Evolutionary conservation across 1,140 invertebrate genomes (phyloP).

Genomic region (Pogonognathellus flavescens): DNA sequence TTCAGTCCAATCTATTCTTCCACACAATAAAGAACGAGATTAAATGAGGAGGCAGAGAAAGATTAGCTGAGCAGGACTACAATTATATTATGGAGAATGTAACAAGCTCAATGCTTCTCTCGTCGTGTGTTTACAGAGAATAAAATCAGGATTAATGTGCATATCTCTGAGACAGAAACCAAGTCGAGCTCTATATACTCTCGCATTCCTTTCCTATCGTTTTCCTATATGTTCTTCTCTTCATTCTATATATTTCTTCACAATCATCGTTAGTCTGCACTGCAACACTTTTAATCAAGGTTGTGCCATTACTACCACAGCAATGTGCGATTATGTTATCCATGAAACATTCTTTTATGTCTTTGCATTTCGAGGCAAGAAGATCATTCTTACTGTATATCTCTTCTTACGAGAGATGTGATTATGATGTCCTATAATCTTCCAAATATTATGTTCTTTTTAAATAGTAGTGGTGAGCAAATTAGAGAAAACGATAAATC

Average conservation of each 20-base stretch:
- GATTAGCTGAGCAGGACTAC: constrained; percentile 29
- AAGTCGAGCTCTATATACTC: not conserved
- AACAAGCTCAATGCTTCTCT: constrained; percentile 18
- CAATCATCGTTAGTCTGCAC: not conserved
- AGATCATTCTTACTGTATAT: too few species aligned
- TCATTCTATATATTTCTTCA: not conserved
- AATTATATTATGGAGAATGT: constrained; percentile 34
- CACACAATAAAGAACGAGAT: constrained; percentile 45
- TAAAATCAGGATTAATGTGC: constrained; percentile 37
- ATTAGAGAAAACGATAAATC: too few species aligned
- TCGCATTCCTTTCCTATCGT: not conserved
- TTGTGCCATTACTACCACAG: too few species aligned
- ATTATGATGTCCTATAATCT: too few species aligned
- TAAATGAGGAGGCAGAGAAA: constrained; percentile 42
- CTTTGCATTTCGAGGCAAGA: too few species aligned
- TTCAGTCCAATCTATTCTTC: not conserved
- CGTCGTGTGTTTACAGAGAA: constrained; percentile 19
- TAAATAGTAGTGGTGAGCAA: too few species aligned
- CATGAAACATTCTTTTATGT: too few species aligned
- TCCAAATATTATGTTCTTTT: too few species aligned
- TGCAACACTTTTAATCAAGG: not conserved
- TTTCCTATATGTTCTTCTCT: not conserved
- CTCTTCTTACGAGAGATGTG: too few species aligned
- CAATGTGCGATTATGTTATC: too few species aligned
- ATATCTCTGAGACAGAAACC: not conserved